A percentile compares a stretch with the other conserved stretches of the same genome.
Evolutionary conservation across 2,113 vertebrate species (phyloP).

Genomic region (human (Homo sapiens)): DNA sequence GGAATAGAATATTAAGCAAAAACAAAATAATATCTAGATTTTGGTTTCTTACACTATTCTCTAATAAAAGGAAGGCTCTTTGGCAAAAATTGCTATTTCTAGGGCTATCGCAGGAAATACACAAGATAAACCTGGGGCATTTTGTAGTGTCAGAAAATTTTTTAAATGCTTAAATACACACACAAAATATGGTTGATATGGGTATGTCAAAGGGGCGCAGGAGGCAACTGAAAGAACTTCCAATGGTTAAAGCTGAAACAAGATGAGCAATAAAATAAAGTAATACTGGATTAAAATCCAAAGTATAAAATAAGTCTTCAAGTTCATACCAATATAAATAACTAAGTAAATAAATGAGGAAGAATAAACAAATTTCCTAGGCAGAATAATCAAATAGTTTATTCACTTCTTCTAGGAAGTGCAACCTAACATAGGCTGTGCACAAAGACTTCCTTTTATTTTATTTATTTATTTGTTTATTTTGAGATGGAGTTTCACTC

Average conservation of each 20-base stretch:
- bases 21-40: background rate
- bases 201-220: background rate
- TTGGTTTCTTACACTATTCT: background rate
- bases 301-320: slow-evolving; percentile 19
- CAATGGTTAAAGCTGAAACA: background rate
- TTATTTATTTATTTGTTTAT: no score
- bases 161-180: background rate
- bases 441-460: background rate
- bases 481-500: no score
- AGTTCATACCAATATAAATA: background rate
- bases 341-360: slow-evolving; percentile 14
- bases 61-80: background rate
- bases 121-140: background rate
- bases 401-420: background rate
- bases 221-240: background rate
- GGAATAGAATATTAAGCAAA: background rate
- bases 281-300: background rate
- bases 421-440: background rate
- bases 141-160: background rate
- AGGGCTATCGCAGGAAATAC: background rate
- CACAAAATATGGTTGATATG: background rate
- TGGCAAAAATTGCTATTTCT: slow-evolving; percentile 3
- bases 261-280: background rate
- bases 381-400: slow-evolving; percentile 7
- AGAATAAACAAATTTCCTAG: background rate